Base-by-base conservation (phyloP, 1,140 invertebrate species). In the Drosophila varians region DNA sequence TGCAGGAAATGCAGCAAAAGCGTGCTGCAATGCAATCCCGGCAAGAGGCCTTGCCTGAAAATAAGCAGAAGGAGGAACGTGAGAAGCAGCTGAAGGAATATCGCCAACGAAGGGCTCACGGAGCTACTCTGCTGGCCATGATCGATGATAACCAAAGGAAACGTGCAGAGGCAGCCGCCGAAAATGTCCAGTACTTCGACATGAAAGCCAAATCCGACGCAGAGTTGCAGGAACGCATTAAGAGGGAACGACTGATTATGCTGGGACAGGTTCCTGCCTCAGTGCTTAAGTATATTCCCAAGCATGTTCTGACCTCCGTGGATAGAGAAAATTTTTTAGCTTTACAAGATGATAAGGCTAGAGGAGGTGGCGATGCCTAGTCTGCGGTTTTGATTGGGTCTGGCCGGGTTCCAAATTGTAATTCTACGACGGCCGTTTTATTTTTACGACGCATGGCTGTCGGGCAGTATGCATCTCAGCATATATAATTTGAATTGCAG, bases 131-230 rank as follows among this genome's bases (percentile, higher is more conserved):
- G 2, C 49, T 88, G 0, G 49, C 77, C 1, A 87, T 87, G 82
- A 87, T 87, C 12, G 54, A 77, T 42, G 74, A 87, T 1, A 87
- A 87, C 25, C 62, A 71, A 31, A 57, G 74, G 0, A 87, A 77
- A n/a, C 74, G 82, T 5, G 82, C 83, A 0, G 65, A 82, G 12
- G 70, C 47, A 16, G 47, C 74, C 1, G 82, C 77, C 0, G 82
- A 87, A 23, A 62, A 62, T 40, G 43, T 82, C 1, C 48, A 69
- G 14, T 88, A 82, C 34, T 88, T 77, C 16, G 58, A 75, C 7
- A 34, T 23, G 9, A 74, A 72, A 18, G 65, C 77, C 4, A 88
- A 61, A 12, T 3, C 46, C 1, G 83, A 87, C 0, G 60, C 51
- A 1, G 74, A 87, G 5, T 18, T 48, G 12, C 47, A 64, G 21